Conservation (phyloP, 2,113 vertebrate genomes). For the Zosterops pallidus region DNA sequence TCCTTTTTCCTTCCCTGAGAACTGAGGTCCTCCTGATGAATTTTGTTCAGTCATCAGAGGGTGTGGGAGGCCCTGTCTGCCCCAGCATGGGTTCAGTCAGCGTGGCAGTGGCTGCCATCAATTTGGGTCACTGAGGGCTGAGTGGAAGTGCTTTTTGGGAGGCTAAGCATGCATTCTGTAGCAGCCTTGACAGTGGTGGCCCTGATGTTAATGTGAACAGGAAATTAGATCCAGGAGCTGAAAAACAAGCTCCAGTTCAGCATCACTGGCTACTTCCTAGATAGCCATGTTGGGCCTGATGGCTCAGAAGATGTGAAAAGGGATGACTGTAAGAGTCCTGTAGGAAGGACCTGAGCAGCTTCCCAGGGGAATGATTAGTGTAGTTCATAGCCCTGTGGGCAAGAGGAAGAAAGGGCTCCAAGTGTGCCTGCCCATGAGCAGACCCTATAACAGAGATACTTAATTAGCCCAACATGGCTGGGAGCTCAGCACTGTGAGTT, state of each 20-base stretch:
- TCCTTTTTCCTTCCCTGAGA: background rate
- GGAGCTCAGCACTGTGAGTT: background rate
- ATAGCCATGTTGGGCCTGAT: background rate
- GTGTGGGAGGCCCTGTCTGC: background rate
- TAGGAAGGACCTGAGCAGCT: background rate
- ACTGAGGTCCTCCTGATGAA: background rate
- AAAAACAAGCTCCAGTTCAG: background rate
- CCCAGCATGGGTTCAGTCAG: background rate
- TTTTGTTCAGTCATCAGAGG: background rate
- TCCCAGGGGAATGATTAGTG: background rate
- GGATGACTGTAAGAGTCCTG: background rate
- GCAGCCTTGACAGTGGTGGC: background rate
- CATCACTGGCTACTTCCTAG: background rate
- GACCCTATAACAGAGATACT: background rate
- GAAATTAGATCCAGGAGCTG: background rate
- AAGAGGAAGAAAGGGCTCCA: background rate
- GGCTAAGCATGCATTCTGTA: background rate
- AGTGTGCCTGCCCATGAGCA: background rate
- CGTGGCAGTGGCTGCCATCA: rapidly evolving
- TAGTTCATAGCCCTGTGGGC: background rate
- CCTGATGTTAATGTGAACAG: background rate
- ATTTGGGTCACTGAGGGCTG: background rate
- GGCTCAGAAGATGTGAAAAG: background rate
- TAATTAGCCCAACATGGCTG: background rate
- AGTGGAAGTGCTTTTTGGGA: background rate